Evolutionary conservation across 2,888 invertebrate genomes (phyloP).

Genomic region (Diarsia brunnea): DNA sequence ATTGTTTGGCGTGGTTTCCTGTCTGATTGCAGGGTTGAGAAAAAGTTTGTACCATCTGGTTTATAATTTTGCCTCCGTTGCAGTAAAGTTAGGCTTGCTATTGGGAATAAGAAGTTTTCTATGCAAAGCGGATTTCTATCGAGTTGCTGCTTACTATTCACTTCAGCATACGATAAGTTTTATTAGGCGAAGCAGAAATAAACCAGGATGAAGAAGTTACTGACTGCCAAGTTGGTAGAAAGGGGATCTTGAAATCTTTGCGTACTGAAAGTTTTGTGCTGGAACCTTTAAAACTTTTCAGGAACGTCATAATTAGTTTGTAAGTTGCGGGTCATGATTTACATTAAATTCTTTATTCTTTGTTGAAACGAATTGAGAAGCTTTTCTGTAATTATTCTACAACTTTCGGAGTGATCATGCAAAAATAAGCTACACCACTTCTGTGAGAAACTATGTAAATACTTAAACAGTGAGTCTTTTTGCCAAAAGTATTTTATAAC

Average conservation of each 20-base stretch:
- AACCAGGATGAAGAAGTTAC: constrained; percentile 29
- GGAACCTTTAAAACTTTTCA: constrained; percentile 18
- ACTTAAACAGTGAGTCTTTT: background rate
- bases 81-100: constrained; percentile 27
- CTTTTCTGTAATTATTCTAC: constrained; percentile 3
- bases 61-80: constrained; percentile 27
- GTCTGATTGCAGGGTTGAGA: constrained; percentile 22
- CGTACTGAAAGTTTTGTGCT: constrained; percentile 17
- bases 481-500: background rate
- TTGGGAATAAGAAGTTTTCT: constrained; percentile 33
- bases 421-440: background rate
- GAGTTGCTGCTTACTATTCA: constrained; percentile 41
- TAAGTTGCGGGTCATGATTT: constrained; percentile 36
- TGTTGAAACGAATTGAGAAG: background rate
- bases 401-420: background rate
- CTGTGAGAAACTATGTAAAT: background rate
- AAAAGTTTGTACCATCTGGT: constrained; percentile 42
- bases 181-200: constrained; percentile 35
- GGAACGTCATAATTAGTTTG: constrained; percentile 36
- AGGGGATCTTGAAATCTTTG: constrained; percentile 25
- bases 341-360: constrained; percentile 28
- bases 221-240: constrained; percentile 12
- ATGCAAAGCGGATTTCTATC: constrained; percentile 53
- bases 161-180: constrained; percentile 45
- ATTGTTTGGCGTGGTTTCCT: constrained; percentile 31